Evolutionary conservation across 2,888 invertebrate genomes (phyloP), one percentile per base, ranked within the genome.

Genomic region (Cephus runcator): DNA sequence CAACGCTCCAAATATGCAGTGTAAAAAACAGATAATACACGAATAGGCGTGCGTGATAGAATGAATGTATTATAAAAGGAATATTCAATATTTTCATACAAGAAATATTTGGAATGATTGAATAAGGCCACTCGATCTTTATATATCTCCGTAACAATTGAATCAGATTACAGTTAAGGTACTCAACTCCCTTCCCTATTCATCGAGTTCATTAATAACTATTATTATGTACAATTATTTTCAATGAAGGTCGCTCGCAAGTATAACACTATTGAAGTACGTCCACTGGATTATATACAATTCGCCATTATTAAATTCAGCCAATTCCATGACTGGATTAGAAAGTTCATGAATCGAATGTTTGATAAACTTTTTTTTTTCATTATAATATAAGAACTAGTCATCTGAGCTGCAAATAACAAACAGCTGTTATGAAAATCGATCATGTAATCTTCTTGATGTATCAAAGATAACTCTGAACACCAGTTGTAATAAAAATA

Each of bases 1-100:
- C 85, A 91, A 91, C 91, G 87, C 86, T 86, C 86, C 86, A 86
- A 86, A 84, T 85, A 87, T 86, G 87, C 85, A 85, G 85, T 85
- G 83, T 79, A 82, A 82, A 81, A 83, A 82, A 85, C 82, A 79
- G 80, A 84, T 78, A 76, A 77, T 78, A 79, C 81, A 85, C 80
- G 83, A 83, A 80, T 84, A 83, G 77, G 79, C 83, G 81, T 83
- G 81, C 77, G 74, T 6, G 34, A 71, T 71, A 34, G 12, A 71
- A 23, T 75, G 79, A 81, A 83, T 81, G 80, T 71, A 76, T 85
- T 81, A 80, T 78, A 86, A 80, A 82, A 85, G 71, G 30, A 31
- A 71, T 71, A 71, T 71, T 71, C 71, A n/a, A 71, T 23, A 71
- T 71, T 71, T 34, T 71, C 71, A 71, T 71, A 31, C 15, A 71